Conservation (phyloP, 2,113 vertebrate species). For the Tragelaphus scriptus region DNA sequence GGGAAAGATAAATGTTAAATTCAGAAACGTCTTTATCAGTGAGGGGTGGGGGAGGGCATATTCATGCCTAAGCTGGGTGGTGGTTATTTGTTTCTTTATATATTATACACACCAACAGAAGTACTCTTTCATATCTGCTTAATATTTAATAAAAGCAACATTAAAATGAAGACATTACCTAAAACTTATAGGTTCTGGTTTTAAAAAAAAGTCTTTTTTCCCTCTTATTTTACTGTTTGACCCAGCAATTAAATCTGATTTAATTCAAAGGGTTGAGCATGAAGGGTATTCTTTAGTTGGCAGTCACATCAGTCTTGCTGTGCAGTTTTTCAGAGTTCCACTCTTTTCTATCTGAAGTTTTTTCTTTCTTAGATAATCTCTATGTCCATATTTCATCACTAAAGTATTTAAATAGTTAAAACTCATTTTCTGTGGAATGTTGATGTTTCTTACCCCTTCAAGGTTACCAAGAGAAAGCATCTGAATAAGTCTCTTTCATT, state of each 20-base stretch:
- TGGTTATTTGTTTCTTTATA: background rate
- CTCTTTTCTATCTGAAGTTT: background rate
- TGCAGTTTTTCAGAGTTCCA: background rate
- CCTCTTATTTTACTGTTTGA: background rate
- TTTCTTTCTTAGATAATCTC: background rate
- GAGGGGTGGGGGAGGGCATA: background rate
- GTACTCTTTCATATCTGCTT: background rate
- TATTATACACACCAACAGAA: background rate
- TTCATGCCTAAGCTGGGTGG: background rate
- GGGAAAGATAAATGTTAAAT: background rate
- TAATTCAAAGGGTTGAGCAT: background rate
- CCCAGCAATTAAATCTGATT: background rate
- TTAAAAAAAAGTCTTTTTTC: background rate
- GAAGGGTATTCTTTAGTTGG: background rate
- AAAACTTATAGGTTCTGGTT: background rate
- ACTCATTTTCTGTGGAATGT: background rate
- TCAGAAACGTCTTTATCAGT: background rate
- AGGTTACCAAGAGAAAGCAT: background rate
- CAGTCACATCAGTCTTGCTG: background rate
- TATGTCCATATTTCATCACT: background rate
- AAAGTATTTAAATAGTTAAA: conserved; percentile 4
- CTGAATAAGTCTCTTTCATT: background rate
- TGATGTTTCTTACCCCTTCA: background rate
- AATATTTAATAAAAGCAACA: background rate
- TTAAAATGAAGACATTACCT: background rate